phyloP scores from a whole-genome alignment of 2,797 vertebrate genomes.

The Scarus forsteni region DNA sequence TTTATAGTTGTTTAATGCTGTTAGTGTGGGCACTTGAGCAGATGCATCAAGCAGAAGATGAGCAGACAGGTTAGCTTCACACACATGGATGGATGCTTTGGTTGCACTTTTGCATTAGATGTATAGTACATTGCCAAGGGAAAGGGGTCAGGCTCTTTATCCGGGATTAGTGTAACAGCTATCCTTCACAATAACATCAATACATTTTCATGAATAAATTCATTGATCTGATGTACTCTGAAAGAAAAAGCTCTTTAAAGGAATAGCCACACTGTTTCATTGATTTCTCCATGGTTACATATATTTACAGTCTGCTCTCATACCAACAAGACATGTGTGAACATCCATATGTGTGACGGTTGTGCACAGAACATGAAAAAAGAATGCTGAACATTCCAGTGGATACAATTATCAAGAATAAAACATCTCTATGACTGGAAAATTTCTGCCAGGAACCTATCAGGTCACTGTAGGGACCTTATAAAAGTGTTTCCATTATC shows the following conservation, averaged over 20 bases:
- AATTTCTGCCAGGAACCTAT: neutral
- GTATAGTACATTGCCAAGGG: no score
- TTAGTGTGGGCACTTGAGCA: no score
- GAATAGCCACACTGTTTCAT: neutral
- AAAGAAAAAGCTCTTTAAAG: neutral
- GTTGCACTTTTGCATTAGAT: no score
- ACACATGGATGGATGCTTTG: no score
- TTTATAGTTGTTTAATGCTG: no score
- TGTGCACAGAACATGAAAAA: neutral
- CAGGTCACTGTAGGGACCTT: no score
- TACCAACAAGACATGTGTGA: neutral
- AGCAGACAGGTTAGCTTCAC: no score
- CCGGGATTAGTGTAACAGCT: no score
- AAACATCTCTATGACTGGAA: neutral
- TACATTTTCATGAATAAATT: neutral
- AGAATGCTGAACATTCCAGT: neutral
- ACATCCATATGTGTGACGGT: neutral
- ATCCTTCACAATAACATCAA: no score
- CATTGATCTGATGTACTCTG: neutral
- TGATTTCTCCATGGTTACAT: conserved; percentile 3
- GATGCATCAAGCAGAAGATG: no score
- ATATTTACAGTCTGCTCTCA: neutral
- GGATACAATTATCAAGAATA: no score
- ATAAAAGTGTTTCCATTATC: neutral
- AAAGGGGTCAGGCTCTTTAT: no score